A percentile compares a stretch with the other conserved stretches of the same genome.
These are phyloP conservation scores for Stegodyphus dumicola DNA, from an alignment of 1,140 invertebrate genomes.

Conservation along the genomic window DNA sequence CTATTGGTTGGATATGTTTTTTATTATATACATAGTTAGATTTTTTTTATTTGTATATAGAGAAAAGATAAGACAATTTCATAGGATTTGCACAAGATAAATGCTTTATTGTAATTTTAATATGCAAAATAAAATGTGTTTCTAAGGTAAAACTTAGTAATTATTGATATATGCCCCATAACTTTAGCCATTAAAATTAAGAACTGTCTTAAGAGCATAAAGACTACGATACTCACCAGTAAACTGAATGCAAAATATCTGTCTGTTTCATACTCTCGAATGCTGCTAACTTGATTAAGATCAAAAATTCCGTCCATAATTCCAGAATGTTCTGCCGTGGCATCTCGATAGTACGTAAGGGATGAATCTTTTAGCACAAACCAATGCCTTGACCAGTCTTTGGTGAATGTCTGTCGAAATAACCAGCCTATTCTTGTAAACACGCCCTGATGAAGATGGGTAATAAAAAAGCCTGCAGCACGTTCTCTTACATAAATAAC, in stretches of 20 bases:
- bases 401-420: conserved; percentile 78
- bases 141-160: too few relatives aligned
- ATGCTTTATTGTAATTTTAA: too few relatives aligned
- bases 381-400: conserved; percentile 91
- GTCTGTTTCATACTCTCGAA: conserved; percentile 14
- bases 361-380: conserved; percentile 90
- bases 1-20: too few relatives aligned
- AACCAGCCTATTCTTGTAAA: conserved; percentile 88
- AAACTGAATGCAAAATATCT: conserved; percentile 29
- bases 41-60: too few relatives aligned
- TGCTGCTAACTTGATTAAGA: conserved; percentile 74
- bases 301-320: conserved; percentile 90
- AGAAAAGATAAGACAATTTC: too few relatives aligned
- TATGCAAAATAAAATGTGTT: too few relatives aligned
- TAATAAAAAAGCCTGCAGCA: too few relatives aligned
- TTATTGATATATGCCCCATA: too few relatives aligned
- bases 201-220: not conserved
- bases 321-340: conserved; percentile 86
- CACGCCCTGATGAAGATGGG: conserved; percentile 5
- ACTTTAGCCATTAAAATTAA: too few relatives aligned
- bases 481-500: too few relatives aligned
- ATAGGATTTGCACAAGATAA: too few relatives aligned
- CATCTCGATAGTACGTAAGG: conserved; percentile 89
- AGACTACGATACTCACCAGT: not conserved
- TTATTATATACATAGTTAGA: too few relatives aligned